Conservation (phyloP, 2,888 invertebrate species). For the Cheilosia vernalis region DNA sequence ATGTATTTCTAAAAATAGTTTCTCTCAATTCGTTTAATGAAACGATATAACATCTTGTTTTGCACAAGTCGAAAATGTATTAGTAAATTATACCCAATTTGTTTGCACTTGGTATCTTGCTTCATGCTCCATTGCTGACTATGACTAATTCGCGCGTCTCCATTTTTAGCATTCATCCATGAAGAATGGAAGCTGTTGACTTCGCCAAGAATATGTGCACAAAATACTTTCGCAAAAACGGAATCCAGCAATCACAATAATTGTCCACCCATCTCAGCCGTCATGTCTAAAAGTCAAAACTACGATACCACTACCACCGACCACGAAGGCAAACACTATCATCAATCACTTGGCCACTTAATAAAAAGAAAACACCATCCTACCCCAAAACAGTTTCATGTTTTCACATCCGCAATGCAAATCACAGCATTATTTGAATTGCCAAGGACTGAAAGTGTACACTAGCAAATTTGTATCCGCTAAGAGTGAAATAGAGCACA, state of each 20-base stretch:
- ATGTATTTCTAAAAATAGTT: too few species aligned
- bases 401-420: slow-evolving; percentile 70
- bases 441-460: slow-evolving; percentile 55
- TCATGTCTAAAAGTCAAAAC: neutral
- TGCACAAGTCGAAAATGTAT: too few species aligned
- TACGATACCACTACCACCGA: neutral
- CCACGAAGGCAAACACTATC: neutral
- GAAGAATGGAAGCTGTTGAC: too few species aligned
- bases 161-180: too few species aligned
- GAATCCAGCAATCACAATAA: neutral
- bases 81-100: too few species aligned
- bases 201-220: too few species aligned
- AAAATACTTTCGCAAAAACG: neutral
- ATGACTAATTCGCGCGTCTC: too few species aligned
- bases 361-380: slow-evolving; percentile 44
- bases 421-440: slow-evolving; percentile 67
- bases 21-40: too few species aligned
- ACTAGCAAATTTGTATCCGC: slow-evolving; percentile 44
- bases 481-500: slow-evolving; percentile 46
- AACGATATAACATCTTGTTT: too few species aligned
- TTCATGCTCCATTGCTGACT: too few species aligned
- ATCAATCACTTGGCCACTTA: slow-evolving; percentile 69
- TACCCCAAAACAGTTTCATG: slow-evolving; percentile 46
- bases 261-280: neutral
- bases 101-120: too few species aligned